Conservation (phyloP, 2,113 vertebrate species). For the Melanerpes formicivorus region DNA sequence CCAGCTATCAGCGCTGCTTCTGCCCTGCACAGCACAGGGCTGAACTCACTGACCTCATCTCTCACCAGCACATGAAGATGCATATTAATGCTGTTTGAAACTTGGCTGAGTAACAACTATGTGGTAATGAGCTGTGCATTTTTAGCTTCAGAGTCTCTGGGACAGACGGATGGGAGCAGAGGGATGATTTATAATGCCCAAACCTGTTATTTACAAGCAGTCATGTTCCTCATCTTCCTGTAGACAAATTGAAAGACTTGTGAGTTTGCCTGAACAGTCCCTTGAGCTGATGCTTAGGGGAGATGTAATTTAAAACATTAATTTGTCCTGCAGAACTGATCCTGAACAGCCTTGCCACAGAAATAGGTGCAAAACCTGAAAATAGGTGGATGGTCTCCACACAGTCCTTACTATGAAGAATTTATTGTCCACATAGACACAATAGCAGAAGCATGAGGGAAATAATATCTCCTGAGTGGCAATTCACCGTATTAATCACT, state of each 20-base stretch:
- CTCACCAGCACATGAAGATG: neutral
- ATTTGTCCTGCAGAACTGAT: neutral
- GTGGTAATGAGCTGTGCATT: slow-evolving; percentile 18
- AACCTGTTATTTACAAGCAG: slow-evolving; percentile 52
- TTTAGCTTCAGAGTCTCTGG: slow-evolving; percentile 17
- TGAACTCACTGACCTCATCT: neutral
- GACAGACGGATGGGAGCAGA: neutral
- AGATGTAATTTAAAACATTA: slow-evolving; percentile 16
- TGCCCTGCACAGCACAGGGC: neutral
- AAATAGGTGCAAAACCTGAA: slow-evolving; percentile 1
- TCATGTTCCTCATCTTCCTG: slow-evolving; percentile 13
- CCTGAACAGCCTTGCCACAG: neutral
- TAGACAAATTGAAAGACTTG: slow-evolving; percentile 36
- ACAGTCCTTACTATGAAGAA: neutral
- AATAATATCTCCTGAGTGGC: neutral
- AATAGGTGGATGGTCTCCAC: neutral
- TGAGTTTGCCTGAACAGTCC: slow-evolving; percentile 26
- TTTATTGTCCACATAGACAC: neutral
- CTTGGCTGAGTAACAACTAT: slow-evolving; percentile 1
- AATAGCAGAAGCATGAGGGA: neutral
- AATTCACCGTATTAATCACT: slow-evolving; percentile 43
- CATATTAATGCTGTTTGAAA: neutral
- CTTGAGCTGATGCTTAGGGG: slow-evolving; percentile 35
- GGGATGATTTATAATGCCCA: slow-evolving; percentile 20
- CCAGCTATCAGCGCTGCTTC: neutral